phyloP scores from a whole-genome alignment of 2,888 invertebrate genomes.

The Lepidocyrtoides sp. region DNA sequence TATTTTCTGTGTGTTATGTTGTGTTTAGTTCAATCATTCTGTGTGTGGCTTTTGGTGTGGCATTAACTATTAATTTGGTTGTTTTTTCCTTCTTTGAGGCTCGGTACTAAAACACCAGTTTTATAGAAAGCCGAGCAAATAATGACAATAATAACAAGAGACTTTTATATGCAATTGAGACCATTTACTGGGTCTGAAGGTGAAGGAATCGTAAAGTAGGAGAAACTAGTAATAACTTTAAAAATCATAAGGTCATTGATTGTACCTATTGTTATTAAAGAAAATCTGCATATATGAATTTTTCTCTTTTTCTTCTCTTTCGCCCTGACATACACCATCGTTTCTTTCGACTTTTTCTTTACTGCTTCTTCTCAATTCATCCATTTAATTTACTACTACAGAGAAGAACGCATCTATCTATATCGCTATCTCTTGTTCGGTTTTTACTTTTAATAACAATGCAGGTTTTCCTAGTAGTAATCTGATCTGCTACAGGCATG shows the following conservation, averaged over 20 bases:
- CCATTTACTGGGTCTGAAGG: slow-evolving; percentile 78
- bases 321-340: neutral
- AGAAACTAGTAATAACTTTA: slow-evolving; percentile 74
- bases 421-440: slow-evolving; percentile 69
- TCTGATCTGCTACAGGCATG: slow-evolving; percentile 80
- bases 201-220: slow-evolving; percentile 74
- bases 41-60: slow-evolving; percentile 48
- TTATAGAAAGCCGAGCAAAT: slow-evolving; percentile 17
- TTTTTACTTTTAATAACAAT: slow-evolving; percentile 80
- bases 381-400: slow-evolving; percentile 25
- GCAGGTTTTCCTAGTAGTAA: slow-evolving; percentile 79
- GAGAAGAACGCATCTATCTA: slow-evolving; percentile 2
- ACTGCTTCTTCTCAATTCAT: slow-evolving; percentile 34
- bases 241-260: slow-evolving; percentile 81
- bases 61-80: slow-evolving; percentile 51
- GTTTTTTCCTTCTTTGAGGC: slow-evolving; percentile 16
- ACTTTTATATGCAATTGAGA: slow-evolving; percentile 76
- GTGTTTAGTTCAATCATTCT: neutral
- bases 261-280: slow-evolving; percentile 79
- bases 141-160: slow-evolving; percentile 68
- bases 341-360: neutral
- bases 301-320: slow-evolving; percentile 3
- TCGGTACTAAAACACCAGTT: slow-evolving; percentile 44
- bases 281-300: slow-evolving; percentile 71
- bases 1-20: too few species aligned